These are phyloP conservation scores for Megathymus violae DNA, from an alignment of 1,140 invertebrate genomes.

Conservation along the genomic window DNA sequence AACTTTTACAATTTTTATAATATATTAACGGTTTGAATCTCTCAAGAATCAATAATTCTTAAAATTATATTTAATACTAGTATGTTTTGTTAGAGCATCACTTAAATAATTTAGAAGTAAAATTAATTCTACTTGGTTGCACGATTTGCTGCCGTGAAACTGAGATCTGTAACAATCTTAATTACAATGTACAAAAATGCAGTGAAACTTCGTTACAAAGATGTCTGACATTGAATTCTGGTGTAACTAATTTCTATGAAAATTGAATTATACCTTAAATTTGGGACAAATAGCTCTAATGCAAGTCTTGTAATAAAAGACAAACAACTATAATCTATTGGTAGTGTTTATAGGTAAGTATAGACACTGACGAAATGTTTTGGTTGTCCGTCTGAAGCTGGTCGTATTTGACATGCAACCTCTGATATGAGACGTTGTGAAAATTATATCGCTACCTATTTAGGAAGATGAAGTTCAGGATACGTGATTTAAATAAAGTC, in stretches of 20 bases:
- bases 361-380: background rate
- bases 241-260: slow-evolving; percentile 8
- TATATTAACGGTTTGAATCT: no score
- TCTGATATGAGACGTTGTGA: slow-evolving; percentile 23
- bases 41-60: no score
- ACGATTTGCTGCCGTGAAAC: no score
- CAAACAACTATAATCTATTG: background rate
- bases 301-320: background rate
- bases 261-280: slow-evolving; percentile 1
- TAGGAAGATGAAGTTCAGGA: slow-evolving; percentile 20
- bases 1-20: no score
- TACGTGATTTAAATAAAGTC: slow-evolving; percentile 78
- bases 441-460: slow-evolving; percentile 26
- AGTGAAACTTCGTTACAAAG: slow-evolving; percentile 7
- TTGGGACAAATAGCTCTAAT: background rate
- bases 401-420: background rate
- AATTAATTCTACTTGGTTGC: no score
- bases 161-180: slow-evolving; percentile 1
- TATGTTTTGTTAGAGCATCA: no score
- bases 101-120: no score
- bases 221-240: slow-evolving; percentile 18
- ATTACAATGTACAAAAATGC: slow-evolving; percentile 9
- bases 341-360: background rate
- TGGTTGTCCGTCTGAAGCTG: background rate
- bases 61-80: no score